These are phyloP conservation scores for Strix occidentalis DNA, from an alignment of 2,797 vertebrate species.

Conservation along the genomic window DNA sequence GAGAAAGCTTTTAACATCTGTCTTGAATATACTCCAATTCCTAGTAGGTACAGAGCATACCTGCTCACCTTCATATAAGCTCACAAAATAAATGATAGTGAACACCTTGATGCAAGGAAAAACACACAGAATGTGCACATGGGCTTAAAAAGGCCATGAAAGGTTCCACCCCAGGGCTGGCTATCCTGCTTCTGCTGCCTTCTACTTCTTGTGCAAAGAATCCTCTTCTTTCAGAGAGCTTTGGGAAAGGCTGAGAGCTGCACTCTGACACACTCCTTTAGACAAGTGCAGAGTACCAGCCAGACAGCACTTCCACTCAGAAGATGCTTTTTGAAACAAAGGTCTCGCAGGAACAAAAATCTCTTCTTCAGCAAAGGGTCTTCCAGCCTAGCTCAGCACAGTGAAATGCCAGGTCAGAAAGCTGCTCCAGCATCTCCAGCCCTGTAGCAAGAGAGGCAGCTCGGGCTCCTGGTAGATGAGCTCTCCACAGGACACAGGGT, in stretches of 20 bases:
- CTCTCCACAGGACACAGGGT: neutral
- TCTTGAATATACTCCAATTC: neutral
- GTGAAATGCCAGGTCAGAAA: neutral
- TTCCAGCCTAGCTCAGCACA: neutral
- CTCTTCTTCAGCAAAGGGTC: neutral
- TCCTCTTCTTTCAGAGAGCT: neutral
- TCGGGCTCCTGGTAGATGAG: neutral
- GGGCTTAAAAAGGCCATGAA: neutral
- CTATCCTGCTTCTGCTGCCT: neutral
- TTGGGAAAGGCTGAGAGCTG: neutral
- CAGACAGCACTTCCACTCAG: neutral
- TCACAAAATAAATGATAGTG: neutral
- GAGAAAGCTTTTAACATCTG: neutral
- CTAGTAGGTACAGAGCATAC: neutral
- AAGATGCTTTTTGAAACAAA: neutral
- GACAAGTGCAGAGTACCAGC: neutral
- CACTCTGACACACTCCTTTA: neutral
- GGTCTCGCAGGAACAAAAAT: neutral
- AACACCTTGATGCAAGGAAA: neutral
- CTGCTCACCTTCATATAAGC: neutral
- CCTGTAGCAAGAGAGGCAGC: neutral
- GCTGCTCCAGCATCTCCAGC: neutral
- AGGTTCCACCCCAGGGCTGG: neutral
- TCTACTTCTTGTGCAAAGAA: neutral
- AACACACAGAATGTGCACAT: neutral